Percentiles rank a stretch among this genome's conserved stretches.
Evolutionary conservation across 2,113 vertebrate species (phyloP).

Genomic region (Oncorhynchus gorbuscha): DNA sequence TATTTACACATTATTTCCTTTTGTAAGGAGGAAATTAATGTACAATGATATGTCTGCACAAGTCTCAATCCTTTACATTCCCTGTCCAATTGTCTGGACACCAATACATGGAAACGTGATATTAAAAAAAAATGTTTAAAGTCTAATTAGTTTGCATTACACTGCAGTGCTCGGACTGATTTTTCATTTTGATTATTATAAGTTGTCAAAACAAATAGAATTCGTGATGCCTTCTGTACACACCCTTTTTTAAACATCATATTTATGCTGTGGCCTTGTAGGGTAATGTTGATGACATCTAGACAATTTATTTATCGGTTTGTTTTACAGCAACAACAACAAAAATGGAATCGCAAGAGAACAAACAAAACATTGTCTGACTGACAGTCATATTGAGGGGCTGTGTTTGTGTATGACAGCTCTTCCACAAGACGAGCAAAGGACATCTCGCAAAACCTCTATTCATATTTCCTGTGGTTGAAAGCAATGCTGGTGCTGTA

Average conservation of each 20-base stretch:
- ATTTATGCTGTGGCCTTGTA: constrained; percentile 55
- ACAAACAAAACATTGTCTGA: constrained; percentile 52
- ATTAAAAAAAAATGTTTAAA: constrained; percentile 27
- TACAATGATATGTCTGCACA: too few relatives aligned
- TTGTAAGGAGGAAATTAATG: too few relatives aligned
- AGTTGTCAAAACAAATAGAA: constrained; percentile 57
- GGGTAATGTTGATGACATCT: constrained; percentile 56
- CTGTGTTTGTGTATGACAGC: constrained; percentile 42
- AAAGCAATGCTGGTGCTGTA: neutral
- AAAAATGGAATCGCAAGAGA: constrained; percentile 45
- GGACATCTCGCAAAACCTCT: constrained; percentile 17
- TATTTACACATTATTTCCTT: too few relatives aligned
- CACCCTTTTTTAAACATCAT: constrained; percentile 58
- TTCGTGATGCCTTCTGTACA: constrained; percentile 54
- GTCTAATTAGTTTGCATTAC: constrained; percentile 42
- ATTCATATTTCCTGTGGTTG: neutral
- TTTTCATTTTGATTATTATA: constrained; percentile 55
- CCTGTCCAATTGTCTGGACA: constrained; percentile 39
- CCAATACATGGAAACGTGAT: constrained; percentile 42
- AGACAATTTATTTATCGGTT: constrained; percentile 64
- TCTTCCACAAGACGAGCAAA: constrained; percentile 44
- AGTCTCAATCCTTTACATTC: neutral
- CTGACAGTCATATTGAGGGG: constrained; percentile 39
- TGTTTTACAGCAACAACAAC: constrained; percentile 44
- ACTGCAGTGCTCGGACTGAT: constrained; percentile 32